Evolutionary conservation across 2,888 invertebrate species (phyloP).

Genomic region (Cephus pulcher): DNA sequence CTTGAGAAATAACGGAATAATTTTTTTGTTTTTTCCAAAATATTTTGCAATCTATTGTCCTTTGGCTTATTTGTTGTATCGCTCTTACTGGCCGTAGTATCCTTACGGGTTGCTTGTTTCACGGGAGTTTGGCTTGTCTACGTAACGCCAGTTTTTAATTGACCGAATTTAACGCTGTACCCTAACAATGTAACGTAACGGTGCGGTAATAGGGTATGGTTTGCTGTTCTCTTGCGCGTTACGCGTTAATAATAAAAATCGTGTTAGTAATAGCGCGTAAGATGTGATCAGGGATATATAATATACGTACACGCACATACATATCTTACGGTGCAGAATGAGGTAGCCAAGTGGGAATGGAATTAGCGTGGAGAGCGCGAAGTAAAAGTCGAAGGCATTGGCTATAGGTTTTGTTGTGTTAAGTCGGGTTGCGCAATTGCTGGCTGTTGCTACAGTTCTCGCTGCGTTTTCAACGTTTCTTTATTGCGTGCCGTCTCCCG

Average conservation of each 20-base stretch:
- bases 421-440: constrained; percentile 3
- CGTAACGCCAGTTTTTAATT: background rate
- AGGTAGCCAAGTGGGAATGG: background rate
- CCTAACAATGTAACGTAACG: background rate
- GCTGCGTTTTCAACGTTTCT: constrained; percentile 28
- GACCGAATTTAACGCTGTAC: background rate
- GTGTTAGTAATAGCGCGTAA: background rate
- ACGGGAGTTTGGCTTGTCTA: background rate
- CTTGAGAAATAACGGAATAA: background rate
- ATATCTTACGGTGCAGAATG: background rate
- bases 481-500: constrained; percentile 9
- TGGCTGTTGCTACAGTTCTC: constrained; percentile 16
- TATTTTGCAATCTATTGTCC: background rate
- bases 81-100: background rate
- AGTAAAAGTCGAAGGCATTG: constrained; percentile 27
- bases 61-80: background rate
- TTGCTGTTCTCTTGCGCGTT: background rate
- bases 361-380: background rate
- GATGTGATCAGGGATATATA: background rate
- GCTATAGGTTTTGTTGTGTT: constrained; percentile 30
- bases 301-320: background rate
- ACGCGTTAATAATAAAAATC: background rate
- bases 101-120: background rate
- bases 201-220: background rate
- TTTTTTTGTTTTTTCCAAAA: too few relatives aligned